phyloP scores from a whole-genome alignment of 2,888 invertebrate species.

The Stictocephala bisonia region DNA sequence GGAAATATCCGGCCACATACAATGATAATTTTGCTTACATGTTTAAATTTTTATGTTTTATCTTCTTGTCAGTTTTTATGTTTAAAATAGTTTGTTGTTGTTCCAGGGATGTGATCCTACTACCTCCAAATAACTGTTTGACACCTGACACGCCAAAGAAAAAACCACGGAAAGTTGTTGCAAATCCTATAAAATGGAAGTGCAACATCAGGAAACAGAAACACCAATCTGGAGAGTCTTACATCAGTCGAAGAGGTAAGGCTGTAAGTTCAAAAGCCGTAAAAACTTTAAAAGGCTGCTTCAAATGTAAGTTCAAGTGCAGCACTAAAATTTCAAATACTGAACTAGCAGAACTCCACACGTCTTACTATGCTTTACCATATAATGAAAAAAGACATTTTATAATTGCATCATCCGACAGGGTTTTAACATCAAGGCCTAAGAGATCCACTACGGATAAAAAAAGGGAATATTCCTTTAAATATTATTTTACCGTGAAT shows the following conservation, averaged over 20 bases:
- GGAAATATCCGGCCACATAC: constrained; percentile 2
- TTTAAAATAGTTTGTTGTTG: constrained; percentile 3
- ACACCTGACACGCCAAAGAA: not conserved
- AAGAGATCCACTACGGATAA: constrained; percentile 6
- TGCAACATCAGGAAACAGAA: constrained; percentile 1
- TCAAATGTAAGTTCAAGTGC: constrained; percentile 4
- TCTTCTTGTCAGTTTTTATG: not conserved
- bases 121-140: not conserved
- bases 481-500: constrained; percentile 25
- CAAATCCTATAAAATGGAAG: not conserved
- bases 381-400: constrained; percentile 5
- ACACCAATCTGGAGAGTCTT: not conserved
- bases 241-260: constrained; percentile 8
- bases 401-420: not conserved
- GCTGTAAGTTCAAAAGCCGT: not conserved
- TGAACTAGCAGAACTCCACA: not conserved
- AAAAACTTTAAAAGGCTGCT: not conserved
- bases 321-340: not conserved
- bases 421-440: constrained; percentile 13
- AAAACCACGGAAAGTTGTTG: constrained; percentile 10
- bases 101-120: not conserved
- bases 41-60: too few relatives aligned
- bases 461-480: constrained; percentile 25
- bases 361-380: not conserved
- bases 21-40: not conserved